A percentile compares a stretch with the other conserved stretches of the same genome.
Conservation (phyloP, 2,888 invertebrate genomes). For the Gisinianus flammeolus region DNA sequence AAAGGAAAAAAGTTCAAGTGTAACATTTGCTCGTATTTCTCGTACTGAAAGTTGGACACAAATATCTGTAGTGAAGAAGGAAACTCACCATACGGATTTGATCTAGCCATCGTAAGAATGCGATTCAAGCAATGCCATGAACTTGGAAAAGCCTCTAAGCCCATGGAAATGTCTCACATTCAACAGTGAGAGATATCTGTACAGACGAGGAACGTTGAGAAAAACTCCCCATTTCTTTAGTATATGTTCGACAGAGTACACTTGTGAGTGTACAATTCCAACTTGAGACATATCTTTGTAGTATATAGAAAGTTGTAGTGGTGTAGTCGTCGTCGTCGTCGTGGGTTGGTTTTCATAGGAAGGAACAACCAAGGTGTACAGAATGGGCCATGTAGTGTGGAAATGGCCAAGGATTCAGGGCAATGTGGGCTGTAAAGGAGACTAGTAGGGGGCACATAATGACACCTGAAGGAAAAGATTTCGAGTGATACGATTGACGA, state of each 20-base stretch:
- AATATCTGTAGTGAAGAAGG: too few relatives aligned
- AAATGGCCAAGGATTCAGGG: conserved; percentile 36
- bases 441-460: conserved; percentile 36
- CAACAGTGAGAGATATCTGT: not conserved
- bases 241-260: not conserved
- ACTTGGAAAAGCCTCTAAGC: conserved; percentile 44
- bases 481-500: conserved; percentile 45
- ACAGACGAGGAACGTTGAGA: not conserved
- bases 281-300: too few relatives aligned
- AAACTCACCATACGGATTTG: conserved; percentile 19
- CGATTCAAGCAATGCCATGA: conserved; percentile 45
- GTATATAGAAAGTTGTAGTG: too few relatives aligned
- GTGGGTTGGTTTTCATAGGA: too few relatives aligned
- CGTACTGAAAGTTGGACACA: too few relatives aligned
- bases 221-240: not conserved
- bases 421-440: conserved; percentile 32
- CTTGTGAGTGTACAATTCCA: too few relatives aligned
- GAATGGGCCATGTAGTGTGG: conserved; percentile 27
- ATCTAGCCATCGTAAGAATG: conserved; percentile 28
- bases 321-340: too few relatives aligned
- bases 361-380: conserved; percentile 20
- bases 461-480: conserved; percentile 44
- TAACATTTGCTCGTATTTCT: too few relatives aligned
- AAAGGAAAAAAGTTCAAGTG: too few relatives aligned
- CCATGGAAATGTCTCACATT: conserved; percentile 31